Evolutionary conservation across 2,113 vertebrate species (phyloP).

Genomic region (Sterna hirundo): DNA sequence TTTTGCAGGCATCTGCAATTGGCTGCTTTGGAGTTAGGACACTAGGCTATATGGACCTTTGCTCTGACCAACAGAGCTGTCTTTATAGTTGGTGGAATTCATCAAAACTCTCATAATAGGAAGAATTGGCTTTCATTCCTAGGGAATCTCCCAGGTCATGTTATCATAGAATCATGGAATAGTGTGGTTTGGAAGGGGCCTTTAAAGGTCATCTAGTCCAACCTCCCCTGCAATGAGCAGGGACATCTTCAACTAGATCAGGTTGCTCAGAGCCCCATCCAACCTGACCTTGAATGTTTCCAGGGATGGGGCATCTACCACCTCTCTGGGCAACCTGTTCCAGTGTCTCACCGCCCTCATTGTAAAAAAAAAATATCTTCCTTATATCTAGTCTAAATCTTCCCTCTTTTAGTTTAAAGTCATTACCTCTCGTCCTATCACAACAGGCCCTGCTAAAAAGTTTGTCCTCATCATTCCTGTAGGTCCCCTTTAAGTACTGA

Average conservation of each 20-base stretch:
- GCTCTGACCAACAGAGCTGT: not conserved
- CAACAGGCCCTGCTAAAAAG: not conserved
- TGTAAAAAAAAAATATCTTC: not conserved
- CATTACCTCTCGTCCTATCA: not conserved
- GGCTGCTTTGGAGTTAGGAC: not conserved
- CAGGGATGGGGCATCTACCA: not conserved
- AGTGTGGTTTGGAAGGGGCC: too few relatives aligned
- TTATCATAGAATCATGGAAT: too few relatives aligned
- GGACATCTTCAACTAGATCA: too few relatives aligned
- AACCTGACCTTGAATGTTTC: not conserved
- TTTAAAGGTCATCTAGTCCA: too few relatives aligned
- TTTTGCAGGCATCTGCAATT: not conserved
- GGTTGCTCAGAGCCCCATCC: too few relatives aligned
- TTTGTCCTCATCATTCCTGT: not conserved
- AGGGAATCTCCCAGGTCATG: not conserved
- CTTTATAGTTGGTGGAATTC: not conserved
- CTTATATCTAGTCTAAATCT: not conserved
- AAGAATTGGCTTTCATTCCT: not conserved
- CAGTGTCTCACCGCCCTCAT: not conserved
- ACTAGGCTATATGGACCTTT: not conserved
- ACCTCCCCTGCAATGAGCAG: too few relatives aligned
- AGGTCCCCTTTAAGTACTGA: not conserved
- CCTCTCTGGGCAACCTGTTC: not conserved
- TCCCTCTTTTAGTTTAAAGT: not conserved
- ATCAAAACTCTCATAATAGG: not conserved